These are phyloP conservation scores for Rotaria magnacalcarata DNA, from an alignment of 2,888 invertebrate species.

Conservation along the genomic window DNA sequence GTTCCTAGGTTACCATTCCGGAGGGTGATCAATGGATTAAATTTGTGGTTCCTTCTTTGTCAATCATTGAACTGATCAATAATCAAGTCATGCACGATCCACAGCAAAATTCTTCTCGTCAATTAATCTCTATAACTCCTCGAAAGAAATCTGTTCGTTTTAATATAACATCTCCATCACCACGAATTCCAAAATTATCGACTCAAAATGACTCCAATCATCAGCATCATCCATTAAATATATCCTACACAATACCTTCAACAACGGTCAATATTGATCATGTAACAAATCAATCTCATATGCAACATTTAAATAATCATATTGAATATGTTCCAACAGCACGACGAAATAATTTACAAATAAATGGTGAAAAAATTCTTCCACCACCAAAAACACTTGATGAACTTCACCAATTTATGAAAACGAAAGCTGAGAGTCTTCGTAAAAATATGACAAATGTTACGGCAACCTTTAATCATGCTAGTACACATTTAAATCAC, in stretches of 20 bases:
- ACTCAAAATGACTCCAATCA: not conserved
- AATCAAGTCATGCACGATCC: not conserved
- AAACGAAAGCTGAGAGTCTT: not conserved
- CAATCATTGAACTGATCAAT: slow-evolving; percentile 4
- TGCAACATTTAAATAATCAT: slow-evolving; percentile 20
- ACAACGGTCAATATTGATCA: slow-evolving; percentile 19
- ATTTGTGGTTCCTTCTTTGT: slow-evolving; percentile 17
- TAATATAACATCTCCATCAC: not conserved
- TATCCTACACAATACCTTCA: not conserved
- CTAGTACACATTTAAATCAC: slow-evolving; percentile 21
- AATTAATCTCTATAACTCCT: not conserved
- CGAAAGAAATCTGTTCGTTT: slow-evolving; percentile 35
- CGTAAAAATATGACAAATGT: slow-evolving; percentile 10
- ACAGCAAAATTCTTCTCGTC: not conserved
- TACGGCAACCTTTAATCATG: not conserved
- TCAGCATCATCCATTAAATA: not conserved
- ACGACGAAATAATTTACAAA: slow-evolving; percentile 3
- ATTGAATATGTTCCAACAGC: slow-evolving; percentile 21
- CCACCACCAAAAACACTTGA: not conserved
- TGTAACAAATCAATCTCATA: slow-evolving; percentile 28
- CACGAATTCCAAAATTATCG: not conserved
- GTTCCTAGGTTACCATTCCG: not conserved
- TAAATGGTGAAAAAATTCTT: not conserved
- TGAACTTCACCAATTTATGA: slow-evolving; percentile 25
- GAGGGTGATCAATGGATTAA: not conserved